Conservation (phyloP, 23 tunicate genomes). For the Oikopleura albicans region DNA sequence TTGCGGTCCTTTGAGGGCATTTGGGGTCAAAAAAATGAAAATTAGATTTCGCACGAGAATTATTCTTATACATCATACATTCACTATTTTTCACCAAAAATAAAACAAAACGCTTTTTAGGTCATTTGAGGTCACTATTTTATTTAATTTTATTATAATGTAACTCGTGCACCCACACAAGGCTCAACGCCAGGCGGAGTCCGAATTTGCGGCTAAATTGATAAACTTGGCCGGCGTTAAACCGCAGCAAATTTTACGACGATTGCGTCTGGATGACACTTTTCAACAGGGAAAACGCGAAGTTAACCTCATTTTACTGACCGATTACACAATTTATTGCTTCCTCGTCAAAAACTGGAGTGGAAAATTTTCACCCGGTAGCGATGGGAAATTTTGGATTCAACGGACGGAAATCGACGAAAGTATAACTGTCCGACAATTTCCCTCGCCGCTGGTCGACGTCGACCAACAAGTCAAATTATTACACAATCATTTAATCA, state of each 20-base stretch:
- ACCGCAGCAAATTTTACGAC: neutral
- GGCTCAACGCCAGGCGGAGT: conserved; percentile 14
- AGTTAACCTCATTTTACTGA: neutral
- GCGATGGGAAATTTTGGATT: neutral
- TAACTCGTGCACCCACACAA: too few species aligned
- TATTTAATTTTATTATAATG: too few species aligned
- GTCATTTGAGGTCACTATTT: too few species aligned
- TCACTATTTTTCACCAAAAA: too few species aligned
- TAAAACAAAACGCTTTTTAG: too few species aligned
- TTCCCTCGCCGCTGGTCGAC: neutral
- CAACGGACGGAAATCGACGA: neutral
- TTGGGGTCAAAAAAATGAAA: too few species aligned
- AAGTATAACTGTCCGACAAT: neutral
- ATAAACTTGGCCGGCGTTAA: neutral
- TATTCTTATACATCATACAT: too few species aligned
- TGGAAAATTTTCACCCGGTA: neutral
- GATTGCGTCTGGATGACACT: neutral
- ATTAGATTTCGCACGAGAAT: too few species aligned
- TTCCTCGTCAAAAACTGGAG: neutral
- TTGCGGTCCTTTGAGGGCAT: too few species aligned
- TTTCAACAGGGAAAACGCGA: neutral
- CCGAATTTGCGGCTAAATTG: neutral
- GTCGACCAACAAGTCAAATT: neutral
- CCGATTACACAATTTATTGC: neutral
- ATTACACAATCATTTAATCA: neutral